Conservation (phyloP, 2,113 vertebrate genomes). For the Scopus umbretta region DNA sequence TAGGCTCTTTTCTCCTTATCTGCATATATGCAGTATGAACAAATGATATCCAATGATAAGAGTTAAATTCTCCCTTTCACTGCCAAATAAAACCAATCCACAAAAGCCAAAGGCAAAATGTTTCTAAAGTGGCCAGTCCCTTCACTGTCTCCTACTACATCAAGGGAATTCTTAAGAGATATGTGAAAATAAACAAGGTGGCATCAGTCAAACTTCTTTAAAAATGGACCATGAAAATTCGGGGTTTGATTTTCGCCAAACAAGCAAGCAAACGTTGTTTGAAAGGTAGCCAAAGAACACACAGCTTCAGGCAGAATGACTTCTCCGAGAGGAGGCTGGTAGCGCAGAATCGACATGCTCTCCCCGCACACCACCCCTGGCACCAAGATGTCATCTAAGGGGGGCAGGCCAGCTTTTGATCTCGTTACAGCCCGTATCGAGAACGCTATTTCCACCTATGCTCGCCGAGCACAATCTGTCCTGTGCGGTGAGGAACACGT, state of each 20-base stretch:
- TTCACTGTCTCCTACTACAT: neutral
- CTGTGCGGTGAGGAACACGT: accelerated
- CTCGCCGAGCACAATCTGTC: neutral
- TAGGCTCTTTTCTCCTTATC: neutral
- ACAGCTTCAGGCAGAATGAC: neutral
- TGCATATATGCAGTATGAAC: neutral
- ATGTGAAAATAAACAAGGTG: neutral
- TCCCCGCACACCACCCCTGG: no score
- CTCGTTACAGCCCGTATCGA: neutral
- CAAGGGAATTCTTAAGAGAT: neutral
- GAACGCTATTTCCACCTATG: neutral
- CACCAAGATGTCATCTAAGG: no score
- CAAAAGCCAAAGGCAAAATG: neutral
- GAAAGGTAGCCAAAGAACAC: neutral
- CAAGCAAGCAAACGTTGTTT: neutral
- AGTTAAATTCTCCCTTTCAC: neutral
- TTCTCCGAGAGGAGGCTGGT: neutral
- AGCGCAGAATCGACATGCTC: accelerated
- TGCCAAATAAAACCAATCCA: neutral
- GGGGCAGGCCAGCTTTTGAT: neutral
- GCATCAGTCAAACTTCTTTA: neutral
- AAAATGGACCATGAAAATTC: neutral
- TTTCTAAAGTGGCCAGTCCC: neutral
- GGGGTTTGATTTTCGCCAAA: neutral
- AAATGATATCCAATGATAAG: neutral